Evolutionary conservation across 2,797 vertebrate species (phyloP), one percentile per base, ranked within the genome.

Genomic region (Mastacembelus armatus): DNA sequence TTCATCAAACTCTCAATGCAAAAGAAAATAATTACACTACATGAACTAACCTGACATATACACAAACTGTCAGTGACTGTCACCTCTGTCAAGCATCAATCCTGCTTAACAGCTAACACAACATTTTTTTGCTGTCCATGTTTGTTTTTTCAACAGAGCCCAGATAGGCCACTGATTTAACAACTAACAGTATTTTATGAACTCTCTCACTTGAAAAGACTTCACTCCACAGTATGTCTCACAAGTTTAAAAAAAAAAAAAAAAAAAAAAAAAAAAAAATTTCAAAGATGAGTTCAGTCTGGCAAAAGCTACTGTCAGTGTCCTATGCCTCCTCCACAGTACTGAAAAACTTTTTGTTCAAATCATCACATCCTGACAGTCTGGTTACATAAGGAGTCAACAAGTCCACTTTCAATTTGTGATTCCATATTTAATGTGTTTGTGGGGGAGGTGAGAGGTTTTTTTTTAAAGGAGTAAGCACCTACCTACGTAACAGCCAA

Each of bases 381-480:
- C 81, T 85, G 77, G 79, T 90, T 89, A 76, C 87, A 85, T 90
- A 90, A 90, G 71, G 55, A 85, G 74, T 66, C 83, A 74, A 61
- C 66, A 70, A 77, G 75, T 90, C 77, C 71, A 81, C 73, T 83
- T 88, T 88, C 75, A 89, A 88, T 87, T 85, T 90, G 73, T 63
- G 70, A 78, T 89, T 89, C 83, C 87, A 85, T 89, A 88, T 91
- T 90, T 85, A 89, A 89, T 86, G 88, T 87, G 83, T 85, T 85
- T 90, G 86, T 85, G 89, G 89, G 78, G 89, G 89, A 84, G 84
- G 88, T 87, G 87, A 86, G 74, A 88, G 70, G 50, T 84, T 87
- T 87, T 86, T 73, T 71, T 45, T 19, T n/a, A n/a, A 61, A 72
- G 77, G 80, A 87, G 80, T 80, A 83, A 88, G 82, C 88, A 88